Base-by-base conservation (phyloP, 2,113 vertebrate species). In the Cavia aperea region DNA sequence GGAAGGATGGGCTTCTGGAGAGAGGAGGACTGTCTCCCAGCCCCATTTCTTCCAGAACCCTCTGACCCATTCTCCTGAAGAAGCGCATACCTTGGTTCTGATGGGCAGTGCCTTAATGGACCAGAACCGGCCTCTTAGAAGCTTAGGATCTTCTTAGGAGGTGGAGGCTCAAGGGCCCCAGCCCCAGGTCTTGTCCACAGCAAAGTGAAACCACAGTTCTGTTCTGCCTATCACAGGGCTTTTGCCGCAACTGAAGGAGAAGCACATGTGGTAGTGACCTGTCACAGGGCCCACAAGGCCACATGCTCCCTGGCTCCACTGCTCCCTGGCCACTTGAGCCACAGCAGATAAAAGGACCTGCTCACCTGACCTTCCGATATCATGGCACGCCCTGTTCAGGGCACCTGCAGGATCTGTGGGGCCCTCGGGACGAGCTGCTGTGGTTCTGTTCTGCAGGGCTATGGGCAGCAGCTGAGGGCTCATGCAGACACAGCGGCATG, bases 241-340 rank as follows among this genome's bases (percentile, higher is more conserved):
- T 75, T 23, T 54, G 33, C 60, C 36, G 3, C 13, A 24, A 15
- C 19, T 15, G 8, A 51, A 62, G 65, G 70, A 77, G 58, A 77
- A 54, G 16, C 24, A 23, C 29, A 0, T 13, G n/a, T 5, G 4
- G 9, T 4, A n/a, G 24, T 10, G 8, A 8, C 13, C 66, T 5
- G 56, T 49, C 7, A 1, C 5, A 15, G 43, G 60, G 72, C 1
- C 4, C 73, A 12, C 1, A 3, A 5, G 43, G 73, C 7, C 68
- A 73, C 16, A 7, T 3, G 26, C 5, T 6, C 24, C 23, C 10
- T 36, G 82, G 39, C 29, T 65, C 31, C 29, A 31, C 29, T 11
- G 7, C 9, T 14, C 2, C 12, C 39, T 15, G 56, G 56, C 24
- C 21, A 15, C 5, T 58, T 58, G 56, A 58, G 56, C 18, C 56